Base-by-base conservation (phyloP, 2,888 invertebrate species). In the Harpalus rubripes region DNA sequence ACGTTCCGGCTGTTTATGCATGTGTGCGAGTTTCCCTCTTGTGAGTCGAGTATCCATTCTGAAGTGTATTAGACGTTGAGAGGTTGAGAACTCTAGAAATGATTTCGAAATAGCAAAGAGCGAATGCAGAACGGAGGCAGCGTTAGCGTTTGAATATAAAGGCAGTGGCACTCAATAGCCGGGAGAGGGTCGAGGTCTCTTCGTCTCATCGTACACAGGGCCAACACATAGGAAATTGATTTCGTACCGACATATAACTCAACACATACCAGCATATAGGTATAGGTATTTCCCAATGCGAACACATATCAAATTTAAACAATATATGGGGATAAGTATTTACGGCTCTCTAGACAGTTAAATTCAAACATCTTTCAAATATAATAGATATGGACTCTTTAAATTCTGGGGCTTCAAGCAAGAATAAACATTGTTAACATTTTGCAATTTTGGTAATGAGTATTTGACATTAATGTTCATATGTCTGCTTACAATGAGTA, bases 41-140 rank as follows among this genome's bases (percentile, higher is more conserved):
- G 44, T 52, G 44, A 52, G 44, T 74, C 72, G 10, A 41, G 41
- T 74, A 74, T 74, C 72, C 72, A 74, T 74, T 44, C 18, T 74
- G 41, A 16, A 74, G 72, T 74, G 72, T 41, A 74, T 74, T 74
- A 74, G 72, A 74, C 44, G 72, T 41, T 12, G 44, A 74, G 72
- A 74, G 22, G 72, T 41, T 12, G 44, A 74, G 72, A 74, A 74
- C 72, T 74, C 72, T 44, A 74, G 72, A 74, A 74, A 74, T 74
- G 72, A 74, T 74, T 74, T 74, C 52, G 72, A 74, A 74, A 74
- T 74, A 74, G 72, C 72, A 74, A 44, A 74, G 72, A 44, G 72
- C 72, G 72, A 68, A 74, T 74, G 72, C 72, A 74, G 41, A 74
- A 68, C 32, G 32, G 32, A 32, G 32, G 32, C 32, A 32, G 32